These are phyloP conservation scores for Drosophila sordidula DNA, from an alignment of 2,888 invertebrate genomes.

Conservation along the genomic window DNA sequence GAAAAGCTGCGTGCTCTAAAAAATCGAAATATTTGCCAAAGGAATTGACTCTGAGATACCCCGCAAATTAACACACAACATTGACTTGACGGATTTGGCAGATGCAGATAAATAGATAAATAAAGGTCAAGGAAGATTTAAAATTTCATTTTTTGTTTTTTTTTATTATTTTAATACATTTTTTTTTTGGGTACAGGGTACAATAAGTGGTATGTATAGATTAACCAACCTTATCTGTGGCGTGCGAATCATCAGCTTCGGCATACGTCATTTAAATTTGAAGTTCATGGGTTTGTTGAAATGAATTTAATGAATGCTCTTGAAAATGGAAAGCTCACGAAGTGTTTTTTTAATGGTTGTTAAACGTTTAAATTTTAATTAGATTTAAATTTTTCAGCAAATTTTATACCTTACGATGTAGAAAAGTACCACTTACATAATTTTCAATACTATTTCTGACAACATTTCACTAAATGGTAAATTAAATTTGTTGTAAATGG, in stretches of 20 bases:
- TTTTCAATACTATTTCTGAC: too few relatives aligned
- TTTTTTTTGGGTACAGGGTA: neutral
- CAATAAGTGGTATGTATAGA: too few relatives aligned
- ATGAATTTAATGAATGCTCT: neutral
- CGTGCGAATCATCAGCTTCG: conserved; percentile 1
- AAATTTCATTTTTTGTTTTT: neutral
- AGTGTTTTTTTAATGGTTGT: too few relatives aligned
- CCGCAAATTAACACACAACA: neutral
- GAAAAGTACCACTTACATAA: too few relatives aligned
- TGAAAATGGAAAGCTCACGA: too few relatives aligned
- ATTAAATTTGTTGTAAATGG: too few relatives aligned
- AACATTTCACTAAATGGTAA: too few relatives aligned
- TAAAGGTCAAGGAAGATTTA: neutral
- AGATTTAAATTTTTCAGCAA: too few relatives aligned
- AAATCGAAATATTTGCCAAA: neutral
- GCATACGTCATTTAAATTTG: neutral
- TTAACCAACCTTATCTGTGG: conserved; percentile 24
- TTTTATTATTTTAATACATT: too few relatives aligned
- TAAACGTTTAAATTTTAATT: too few relatives aligned
- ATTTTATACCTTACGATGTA: too few relatives aligned
- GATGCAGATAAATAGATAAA: neutral
- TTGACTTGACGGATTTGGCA: neutral
- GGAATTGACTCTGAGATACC: neutral
- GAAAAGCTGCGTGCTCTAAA: neutral
- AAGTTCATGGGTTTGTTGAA: conserved; percentile 33